Conservation (phyloP, 2,888 invertebrate species). For the Campoplex nolae region DNA sequence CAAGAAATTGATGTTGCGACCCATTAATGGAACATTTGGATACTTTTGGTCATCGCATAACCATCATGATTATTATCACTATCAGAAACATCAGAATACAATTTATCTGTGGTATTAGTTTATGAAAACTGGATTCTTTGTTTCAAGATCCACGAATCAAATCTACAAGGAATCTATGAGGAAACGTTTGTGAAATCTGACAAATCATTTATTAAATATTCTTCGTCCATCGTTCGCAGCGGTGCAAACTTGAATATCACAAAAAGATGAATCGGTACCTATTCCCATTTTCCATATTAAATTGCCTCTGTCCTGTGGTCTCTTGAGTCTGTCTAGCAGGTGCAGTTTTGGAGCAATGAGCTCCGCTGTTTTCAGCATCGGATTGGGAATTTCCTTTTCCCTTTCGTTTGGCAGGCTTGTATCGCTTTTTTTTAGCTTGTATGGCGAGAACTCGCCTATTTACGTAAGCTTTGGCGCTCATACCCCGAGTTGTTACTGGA, state of each 20-base stretch:
- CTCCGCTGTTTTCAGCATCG: slow-evolving; percentile 83
- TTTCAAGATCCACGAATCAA: neutral
- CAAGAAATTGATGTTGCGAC: neutral
- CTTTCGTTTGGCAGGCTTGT: slow-evolving; percentile 95
- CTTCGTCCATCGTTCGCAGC: neutral
- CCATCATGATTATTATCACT: too few species aligned
- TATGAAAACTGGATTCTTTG: neutral
- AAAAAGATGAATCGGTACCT: slow-evolving; percentile 72
- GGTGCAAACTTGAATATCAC: neutral
- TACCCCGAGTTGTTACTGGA: slow-evolving; percentile 80
- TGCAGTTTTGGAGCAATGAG: slow-evolving; percentile 77
- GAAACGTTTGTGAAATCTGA: neutral
- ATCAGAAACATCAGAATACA: neutral
- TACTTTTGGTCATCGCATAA: neutral
- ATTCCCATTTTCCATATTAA: slow-evolving; percentile 79
- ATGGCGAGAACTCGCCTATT: slow-evolving; percentile 96
- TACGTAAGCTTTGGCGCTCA: slow-evolving; percentile 96
- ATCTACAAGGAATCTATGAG: neutral
- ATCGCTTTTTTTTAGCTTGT: slow-evolving; percentile 96
- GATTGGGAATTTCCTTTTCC: slow-evolving; percentile 88
- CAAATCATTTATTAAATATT: neutral
- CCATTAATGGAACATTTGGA: neutral
- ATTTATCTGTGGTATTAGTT: neutral
- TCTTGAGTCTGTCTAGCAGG: slow-evolving; percentile 72
- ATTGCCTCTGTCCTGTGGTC: slow-evolving; percentile 72